These are phyloP conservation scores for Pachycephala philippinensis DNA, from an alignment of 2,113 vertebrate genomes.

Conservation along the genomic window DNA sequence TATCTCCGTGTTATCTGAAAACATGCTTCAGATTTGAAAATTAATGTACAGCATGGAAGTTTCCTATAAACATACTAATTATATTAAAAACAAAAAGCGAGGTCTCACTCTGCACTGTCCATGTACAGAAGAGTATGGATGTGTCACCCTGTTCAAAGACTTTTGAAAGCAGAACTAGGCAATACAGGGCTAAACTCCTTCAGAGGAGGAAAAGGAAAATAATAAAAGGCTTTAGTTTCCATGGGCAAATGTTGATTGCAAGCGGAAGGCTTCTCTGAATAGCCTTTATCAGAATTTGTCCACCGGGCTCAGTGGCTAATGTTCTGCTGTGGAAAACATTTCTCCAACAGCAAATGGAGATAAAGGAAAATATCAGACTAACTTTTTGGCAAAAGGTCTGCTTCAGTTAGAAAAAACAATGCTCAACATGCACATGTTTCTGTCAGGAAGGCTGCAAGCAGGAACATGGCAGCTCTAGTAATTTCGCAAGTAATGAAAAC, in stretches of 20 bases:
- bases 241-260: neutral
- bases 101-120: neutral
- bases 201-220: neutral
- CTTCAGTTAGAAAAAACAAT: neutral
- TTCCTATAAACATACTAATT: neutral
- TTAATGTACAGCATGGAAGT: neutral
- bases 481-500: neutral
- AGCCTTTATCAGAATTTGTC: neutral
- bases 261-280: neutral
- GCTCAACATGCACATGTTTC: neutral
- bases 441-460: constrained; percentile 9
- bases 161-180: neutral
- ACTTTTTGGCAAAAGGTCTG: neutral
- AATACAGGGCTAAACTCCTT: neutral
- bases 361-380: neutral
- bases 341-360: constrained; percentile 2
- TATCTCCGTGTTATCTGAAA: neutral
- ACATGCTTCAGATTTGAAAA: neutral
- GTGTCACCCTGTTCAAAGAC: neutral
- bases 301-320: neutral
- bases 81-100: neutral
- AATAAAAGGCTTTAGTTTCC: neutral
- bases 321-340: constrained; percentile 13
- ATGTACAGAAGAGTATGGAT: neutral
- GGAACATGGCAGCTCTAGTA: neutral